phyloP scores from a whole-genome alignment of 2,113 vertebrate species.

The Dermatemys mawii region DNA sequence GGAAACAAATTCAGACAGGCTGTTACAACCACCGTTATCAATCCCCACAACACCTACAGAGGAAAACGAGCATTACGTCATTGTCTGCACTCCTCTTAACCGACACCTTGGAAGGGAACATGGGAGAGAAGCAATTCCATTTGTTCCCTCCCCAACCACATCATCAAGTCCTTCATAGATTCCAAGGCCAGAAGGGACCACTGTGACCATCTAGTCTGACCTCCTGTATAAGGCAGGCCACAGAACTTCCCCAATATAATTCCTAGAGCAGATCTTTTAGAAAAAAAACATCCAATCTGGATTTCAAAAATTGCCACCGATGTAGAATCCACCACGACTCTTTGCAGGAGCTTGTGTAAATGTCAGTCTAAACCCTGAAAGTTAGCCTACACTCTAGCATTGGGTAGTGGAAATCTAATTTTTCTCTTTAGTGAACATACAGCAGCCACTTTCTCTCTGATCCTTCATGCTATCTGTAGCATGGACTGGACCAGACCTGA shows the following conservation, averaged over 20 bases:
- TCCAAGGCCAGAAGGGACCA: not conserved
- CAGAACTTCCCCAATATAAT: not conserved
- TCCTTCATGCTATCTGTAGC: not conserved
- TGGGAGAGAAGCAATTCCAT: not conserved
- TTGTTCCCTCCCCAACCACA: not conserved
- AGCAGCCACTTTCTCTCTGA: not conserved
- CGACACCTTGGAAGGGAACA: not conserved
- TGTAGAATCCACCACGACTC: not conserved
- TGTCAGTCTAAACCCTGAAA: not conserved
- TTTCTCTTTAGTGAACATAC: not conserved
- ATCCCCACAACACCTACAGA: not conserved
- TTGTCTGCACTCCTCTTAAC: not conserved
- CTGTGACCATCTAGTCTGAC: not conserved
- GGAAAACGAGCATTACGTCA: not conserved
- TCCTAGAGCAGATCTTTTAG: not conserved
- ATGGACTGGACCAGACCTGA: not conserved
- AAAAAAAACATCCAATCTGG: not conserved
- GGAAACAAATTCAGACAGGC: conserved; percentile 2
- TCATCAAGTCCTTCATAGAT: not conserved
- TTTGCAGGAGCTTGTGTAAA: not conserved
- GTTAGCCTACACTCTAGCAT: not conserved
- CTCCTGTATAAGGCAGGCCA: not conserved
- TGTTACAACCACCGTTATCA: not conserved
- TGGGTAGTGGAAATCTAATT: not conserved
- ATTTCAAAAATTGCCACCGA: not conserved